Evolutionary conservation across 2,888 invertebrate species (phyloP).

Genomic region (Eurytoma californica): DNA sequence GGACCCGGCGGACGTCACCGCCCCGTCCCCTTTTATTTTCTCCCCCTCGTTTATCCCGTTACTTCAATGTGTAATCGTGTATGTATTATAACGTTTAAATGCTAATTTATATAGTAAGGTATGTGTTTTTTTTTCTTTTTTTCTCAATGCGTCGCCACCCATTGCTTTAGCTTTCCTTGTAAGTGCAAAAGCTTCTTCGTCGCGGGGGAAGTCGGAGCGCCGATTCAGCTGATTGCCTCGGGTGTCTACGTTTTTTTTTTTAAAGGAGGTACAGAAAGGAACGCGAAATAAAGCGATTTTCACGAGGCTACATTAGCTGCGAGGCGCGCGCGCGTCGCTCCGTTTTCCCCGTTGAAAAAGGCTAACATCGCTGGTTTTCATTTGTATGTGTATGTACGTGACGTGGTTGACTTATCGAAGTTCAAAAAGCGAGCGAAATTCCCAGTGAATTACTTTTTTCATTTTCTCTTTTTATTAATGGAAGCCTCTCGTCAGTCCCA

Average conservation of each 20-base stretch:
- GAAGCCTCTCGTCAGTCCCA: conserved; percentile 52
- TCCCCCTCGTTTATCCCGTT: too few species aligned
- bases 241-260: not conserved
- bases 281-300: not conserved
- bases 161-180: not conserved
- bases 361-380: conserved; percentile 1
- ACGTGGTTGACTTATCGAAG: conserved; percentile 30
- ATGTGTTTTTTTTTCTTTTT: conserved; percentile 13
- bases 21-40: not conserved
- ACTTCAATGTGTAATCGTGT: too few species aligned
- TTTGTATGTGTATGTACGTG: not conserved
- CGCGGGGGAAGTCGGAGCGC: conserved; percentile 31
- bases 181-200: conserved; percentile 31
- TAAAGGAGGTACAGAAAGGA: not conserved
- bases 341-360: conserved; percentile 33
- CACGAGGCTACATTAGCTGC: not conserved
- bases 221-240: too few species aligned
- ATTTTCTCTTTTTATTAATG: not conserved
- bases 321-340: conserved; percentile 5
- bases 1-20: not conserved
- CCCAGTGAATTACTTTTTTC: conserved; percentile 11
- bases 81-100: not conserved
- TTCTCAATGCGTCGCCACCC: conserved; percentile 19
- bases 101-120: conserved; percentile 8
- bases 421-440: conserved; percentile 25